Evolutionary conservation across 2,888 invertebrate genomes (phyloP), one percentile per base, ranked within the genome.

Genomic region (Dorcus parallelipipedus): DNA sequence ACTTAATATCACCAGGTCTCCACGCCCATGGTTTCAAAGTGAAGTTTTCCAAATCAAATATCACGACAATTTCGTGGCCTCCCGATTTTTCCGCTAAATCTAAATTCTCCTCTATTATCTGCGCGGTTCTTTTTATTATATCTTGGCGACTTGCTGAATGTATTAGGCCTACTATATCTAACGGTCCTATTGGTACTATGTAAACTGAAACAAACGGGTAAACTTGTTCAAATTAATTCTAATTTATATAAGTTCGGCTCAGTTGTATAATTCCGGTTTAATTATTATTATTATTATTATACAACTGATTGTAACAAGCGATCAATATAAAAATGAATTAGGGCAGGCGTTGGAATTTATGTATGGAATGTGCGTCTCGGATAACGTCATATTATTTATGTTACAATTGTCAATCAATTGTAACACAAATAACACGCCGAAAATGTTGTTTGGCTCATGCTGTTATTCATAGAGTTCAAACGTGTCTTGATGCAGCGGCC

Each of bases 121-220:
- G 79, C 4, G 91, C 81, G 9, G 91, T 85, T 76, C 85, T 83
- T 63, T 86, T 85, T 61, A 93, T 86, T 69, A 92, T 82, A 65
- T 93, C 93, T 3, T 85, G 84, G 66, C 87, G 85, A 3, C 84
- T 82, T 0, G 86, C 84, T 0, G 90, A 84, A 71, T 93, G 91
- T 63, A 94, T 78, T 61, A 93, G 79, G 2, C 94, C 94, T 79
- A 88, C 88, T 52, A 91, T 83, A 73, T 96, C 95, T 62, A 93
- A 77, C 0, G 89, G 89, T 63, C 88, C 85, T 72, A 94, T 91
- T 0, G 93, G 93, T 39, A 93, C 83, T 9, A 93, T 83, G 67
- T 63, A 62, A 41, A 67, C 67, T 67, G 43, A 2, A 54, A 59
- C 39, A 39, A 8, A 53, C 4, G 10, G 3, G 6, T 43, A 14